A percentile compares a stretch with the other conserved stretches of the same genome.
Conservation (phyloP, 2,797 vertebrate species). For the Pseudopleuronectes americanus region DNA sequence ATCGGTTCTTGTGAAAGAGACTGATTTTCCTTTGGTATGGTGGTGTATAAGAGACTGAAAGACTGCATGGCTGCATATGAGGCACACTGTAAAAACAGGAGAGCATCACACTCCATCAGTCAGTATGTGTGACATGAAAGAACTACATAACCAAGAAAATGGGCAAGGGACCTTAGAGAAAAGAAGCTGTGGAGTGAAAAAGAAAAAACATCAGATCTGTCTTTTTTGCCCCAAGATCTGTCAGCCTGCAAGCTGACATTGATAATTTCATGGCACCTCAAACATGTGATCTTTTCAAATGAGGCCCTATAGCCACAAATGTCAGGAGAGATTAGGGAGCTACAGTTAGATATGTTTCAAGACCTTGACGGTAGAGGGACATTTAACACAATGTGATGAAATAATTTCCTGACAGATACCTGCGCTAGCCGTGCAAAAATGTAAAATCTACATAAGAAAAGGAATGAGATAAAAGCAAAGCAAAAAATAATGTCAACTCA, state of each 20-base stretch:
- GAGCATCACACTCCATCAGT: slow-evolving; percentile 29
- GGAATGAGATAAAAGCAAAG: slow-evolving; percentile 13
- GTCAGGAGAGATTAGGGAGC: slow-evolving; percentile 81
- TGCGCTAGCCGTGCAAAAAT: slow-evolving; percentile 42
- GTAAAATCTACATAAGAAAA: slow-evolving; percentile 12
- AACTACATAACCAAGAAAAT: slow-evolving; percentile 39
- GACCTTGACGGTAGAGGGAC: slow-evolving; percentile 66
- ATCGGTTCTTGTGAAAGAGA: slow-evolving; percentile 21
- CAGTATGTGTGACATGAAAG: slow-evolving; percentile 60
- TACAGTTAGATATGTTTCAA: slow-evolving; percentile 68
- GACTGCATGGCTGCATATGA: slow-evolving; percentile 11
- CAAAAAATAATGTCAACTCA: slow-evolving; percentile 39
- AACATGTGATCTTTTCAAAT: slow-evolving; percentile 81
- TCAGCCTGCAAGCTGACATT: slow-evolving; percentile 82
- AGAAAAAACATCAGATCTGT: slow-evolving; percentile 46
- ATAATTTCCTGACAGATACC: slow-evolving; percentile 66
- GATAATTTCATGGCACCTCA: slow-evolving; percentile 87
- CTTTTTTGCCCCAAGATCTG: slow-evolving; percentile 55
- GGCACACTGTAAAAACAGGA: slow-evolving; percentile 27
- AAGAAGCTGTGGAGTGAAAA: slow-evolving; percentile 21
- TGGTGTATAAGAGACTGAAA: slow-evolving; percentile 14
- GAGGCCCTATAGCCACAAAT: slow-evolving; percentile 80
- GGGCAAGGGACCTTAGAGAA: slow-evolving; percentile 33
- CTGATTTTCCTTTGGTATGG: background rate
- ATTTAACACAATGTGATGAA: slow-evolving; percentile 70